Evolutionary conservation across 2,113 vertebrate species (phyloP).

Genomic region (Gymnocephalus cernua): DNA sequence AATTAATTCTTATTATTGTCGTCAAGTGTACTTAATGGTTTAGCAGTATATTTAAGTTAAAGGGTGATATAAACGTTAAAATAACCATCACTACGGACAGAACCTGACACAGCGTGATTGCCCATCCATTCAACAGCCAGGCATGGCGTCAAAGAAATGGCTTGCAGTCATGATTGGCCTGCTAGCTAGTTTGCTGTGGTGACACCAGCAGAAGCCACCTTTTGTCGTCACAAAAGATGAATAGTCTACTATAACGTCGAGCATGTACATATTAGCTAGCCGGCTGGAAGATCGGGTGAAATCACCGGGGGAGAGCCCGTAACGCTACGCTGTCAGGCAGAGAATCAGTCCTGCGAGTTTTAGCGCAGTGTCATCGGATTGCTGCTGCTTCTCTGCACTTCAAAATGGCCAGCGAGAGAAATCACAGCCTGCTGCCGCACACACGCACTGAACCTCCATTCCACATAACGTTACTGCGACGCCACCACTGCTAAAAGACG

Average conservation of each 20-base stretch:
- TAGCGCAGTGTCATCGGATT: constrained; percentile 77
- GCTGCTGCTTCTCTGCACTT: constrained; percentile 61
- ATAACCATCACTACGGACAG: background rate
- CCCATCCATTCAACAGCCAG: background rate
- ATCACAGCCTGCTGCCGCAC: constrained; percentile 63
- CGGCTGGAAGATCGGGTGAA: background rate
- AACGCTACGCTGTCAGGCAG: constrained; percentile 10
- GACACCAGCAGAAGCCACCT: background rate
- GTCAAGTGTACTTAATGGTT: background rate
- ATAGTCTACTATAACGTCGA: constrained; percentile 23
- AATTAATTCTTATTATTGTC: accelerated
- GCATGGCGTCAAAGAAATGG: constrained; percentile 15
- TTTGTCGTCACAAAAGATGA: background rate
- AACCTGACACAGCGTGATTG: constrained; percentile 31
- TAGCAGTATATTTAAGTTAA: background rate
- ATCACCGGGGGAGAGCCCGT: background rate
- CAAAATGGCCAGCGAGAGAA: constrained; percentile 79
- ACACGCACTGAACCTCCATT: constrained; percentile 60
- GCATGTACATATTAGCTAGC: background rate
- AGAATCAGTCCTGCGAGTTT: constrained; percentile 30
- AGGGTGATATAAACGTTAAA: background rate
- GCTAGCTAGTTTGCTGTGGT: constrained; percentile 9
- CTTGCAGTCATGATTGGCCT: constrained; percentile 45
- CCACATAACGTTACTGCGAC: constrained; percentile 73
- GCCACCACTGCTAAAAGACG: constrained; percentile 53